Percentiles rank a stretch among this genome's conserved stretches.
phyloP scores from a whole-genome alignment of 2,888 invertebrate species.

The Acanthoscelides obtectus region DNA sequence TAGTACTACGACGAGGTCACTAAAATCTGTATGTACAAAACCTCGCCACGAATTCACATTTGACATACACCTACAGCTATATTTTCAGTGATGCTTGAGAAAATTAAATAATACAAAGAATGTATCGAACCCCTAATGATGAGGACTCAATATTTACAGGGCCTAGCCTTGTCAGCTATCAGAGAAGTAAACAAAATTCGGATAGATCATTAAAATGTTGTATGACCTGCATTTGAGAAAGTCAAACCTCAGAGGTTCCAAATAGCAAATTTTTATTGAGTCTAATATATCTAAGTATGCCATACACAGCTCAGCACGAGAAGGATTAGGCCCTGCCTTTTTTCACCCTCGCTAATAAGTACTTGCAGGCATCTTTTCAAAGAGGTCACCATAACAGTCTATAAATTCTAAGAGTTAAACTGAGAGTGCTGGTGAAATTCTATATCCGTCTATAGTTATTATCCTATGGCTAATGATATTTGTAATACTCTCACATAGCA shows the following conservation, averaged over 20 bases:
- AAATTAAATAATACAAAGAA: background rate
- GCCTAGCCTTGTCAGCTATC: background rate
- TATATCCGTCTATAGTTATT: background rate
- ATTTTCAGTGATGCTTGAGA: background rate
- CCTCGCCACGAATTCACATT: background rate
- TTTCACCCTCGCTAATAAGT: conserved; percentile 37
- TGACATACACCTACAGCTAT: background rate
- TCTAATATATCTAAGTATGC: too few relatives aligned
- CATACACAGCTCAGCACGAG: too few relatives aligned
- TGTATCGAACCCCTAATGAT: background rate
- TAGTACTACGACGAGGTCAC: background rate
- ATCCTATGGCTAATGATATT: conserved; percentile 28
- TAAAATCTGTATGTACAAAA: background rate
- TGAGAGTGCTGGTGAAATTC: conserved; percentile 11
- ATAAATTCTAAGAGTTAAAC: conserved; percentile 26
- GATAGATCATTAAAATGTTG: background rate
- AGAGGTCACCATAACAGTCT: conserved; percentile 35
- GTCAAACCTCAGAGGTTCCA: background rate
- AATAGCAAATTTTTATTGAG: background rate
- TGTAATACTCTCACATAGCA: conserved; percentile 16
- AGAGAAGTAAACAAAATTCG: background rate
- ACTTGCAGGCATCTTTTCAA: conserved; percentile 34
- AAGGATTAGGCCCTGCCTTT: background rate
- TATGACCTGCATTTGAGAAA: background rate
- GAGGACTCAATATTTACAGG: background rate